A percentile compares a stretch with the other conserved stretches of the same genome.
Conservation (phyloP, 1,140 invertebrate genomes). For the Drosophila sturtevanti region DNA sequence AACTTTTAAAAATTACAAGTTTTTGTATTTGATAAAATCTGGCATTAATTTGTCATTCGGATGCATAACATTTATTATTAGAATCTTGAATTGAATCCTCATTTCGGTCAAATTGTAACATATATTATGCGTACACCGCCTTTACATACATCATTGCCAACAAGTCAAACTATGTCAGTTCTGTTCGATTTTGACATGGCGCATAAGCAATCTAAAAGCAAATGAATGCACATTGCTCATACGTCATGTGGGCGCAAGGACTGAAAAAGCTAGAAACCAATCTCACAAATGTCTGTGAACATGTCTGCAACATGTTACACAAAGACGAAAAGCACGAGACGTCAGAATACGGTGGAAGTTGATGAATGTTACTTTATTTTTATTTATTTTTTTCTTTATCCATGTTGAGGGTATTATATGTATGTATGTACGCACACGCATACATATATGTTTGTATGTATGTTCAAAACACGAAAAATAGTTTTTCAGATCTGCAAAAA, state of each 20-base stretch:
- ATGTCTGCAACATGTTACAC: neutral
- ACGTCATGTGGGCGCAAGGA: slow-evolving; percentile 37
- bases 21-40: neutral
- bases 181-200: slow-evolving; percentile 36
- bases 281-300: slow-evolving; percentile 5
- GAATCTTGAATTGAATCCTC: neutral
- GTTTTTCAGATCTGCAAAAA: too few species aligned
- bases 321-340: neutral
- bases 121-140: neutral
- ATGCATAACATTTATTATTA: neutral
- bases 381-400: too few species aligned
- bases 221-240: slow-evolving; percentile 61
- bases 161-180: slow-evolving; percentile 6
- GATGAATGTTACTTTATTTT: neutral
- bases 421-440: too few species aligned
- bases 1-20: neutral
- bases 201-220: slow-evolving; percentile 62
- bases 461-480: too few species aligned
- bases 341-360: neutral
- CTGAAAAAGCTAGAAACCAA: slow-evolving; percentile 6
- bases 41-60: too few species aligned
- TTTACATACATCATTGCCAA: slow-evolving; percentile 2
- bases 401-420: too few species aligned
- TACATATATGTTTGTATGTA: too few species aligned
- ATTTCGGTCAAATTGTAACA: neutral